These are phyloP conservation scores for Rhagonycha fulva DNA, from an alignment of 2,888 invertebrate species.

Conservation along the genomic window DNA sequence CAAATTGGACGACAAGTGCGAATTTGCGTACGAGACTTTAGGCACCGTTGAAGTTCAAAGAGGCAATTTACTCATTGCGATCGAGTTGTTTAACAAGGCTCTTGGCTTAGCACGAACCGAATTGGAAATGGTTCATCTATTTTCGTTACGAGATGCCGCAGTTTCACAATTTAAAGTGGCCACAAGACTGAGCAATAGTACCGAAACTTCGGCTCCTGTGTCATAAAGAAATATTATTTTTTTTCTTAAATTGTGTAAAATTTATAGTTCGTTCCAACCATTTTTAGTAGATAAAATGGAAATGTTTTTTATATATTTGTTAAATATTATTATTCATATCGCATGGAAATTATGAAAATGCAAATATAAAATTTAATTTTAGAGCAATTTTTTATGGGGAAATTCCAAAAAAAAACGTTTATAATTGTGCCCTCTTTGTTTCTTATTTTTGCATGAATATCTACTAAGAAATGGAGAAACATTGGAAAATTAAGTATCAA, in stretches of 20 bases:
- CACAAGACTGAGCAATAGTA: constrained; percentile 69
- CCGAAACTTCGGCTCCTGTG: neutral
- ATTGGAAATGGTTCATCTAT: constrained; percentile 88
- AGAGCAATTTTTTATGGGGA: neutral
- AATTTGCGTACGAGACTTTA: constrained; percentile 93
- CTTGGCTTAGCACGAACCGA: constrained; percentile 83
- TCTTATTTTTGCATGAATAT: no score
- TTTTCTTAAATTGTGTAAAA: neutral
- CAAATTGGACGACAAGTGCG: constrained; percentile 87
- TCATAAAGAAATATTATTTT: neutral
- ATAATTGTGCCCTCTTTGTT: no score
- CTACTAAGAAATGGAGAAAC: no score
- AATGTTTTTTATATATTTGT: neutral
- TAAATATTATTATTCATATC: neutral
- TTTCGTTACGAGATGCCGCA: constrained; percentile 87
- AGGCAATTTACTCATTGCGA: constrained; percentile 80
- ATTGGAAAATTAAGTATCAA: no score
- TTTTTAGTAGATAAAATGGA: neutral
- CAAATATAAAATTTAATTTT: neutral
- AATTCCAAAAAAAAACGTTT: no score
- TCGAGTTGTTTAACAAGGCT: constrained; percentile 87
- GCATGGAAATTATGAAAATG: neutral
- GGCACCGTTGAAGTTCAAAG: constrained; percentile 94
- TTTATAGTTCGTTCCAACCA: neutral
- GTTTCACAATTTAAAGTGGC: constrained; percentile 85